Percentiles rank a stretch among this genome's conserved stretches.
Conservation (phyloP, 2,113 vertebrate species). For the Pygathrix nemaeus region DNA sequence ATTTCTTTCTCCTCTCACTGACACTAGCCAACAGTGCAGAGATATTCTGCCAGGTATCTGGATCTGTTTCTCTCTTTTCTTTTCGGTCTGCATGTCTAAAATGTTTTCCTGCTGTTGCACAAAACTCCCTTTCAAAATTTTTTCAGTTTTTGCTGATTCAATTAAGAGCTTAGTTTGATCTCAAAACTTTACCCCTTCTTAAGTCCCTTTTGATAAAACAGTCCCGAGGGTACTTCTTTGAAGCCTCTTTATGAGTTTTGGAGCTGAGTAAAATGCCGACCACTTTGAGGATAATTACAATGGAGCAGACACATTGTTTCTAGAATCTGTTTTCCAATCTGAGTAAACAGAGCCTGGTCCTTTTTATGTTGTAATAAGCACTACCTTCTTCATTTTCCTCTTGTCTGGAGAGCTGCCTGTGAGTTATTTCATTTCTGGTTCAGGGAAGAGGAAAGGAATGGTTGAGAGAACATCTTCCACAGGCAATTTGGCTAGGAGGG, state of each 20-base stretch:
- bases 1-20: background rate
- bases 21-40: background rate
- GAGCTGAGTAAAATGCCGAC: background rate
- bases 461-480: background rate
- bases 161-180: constrained; percentile 59
- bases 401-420: background rate
- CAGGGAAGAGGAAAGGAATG: background rate
- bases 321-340: constrained; percentile 11
- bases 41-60: background rate
- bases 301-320: constrained; percentile 34
- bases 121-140: background rate
- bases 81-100: constrained; percentile 19
- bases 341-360: constrained; percentile 18
- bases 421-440: constrained; percentile 19
- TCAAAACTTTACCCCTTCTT: constrained; percentile 44
- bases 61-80: background rate
- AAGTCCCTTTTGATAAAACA: constrained; percentile 66
- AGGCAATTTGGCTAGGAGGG: background rate
- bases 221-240: constrained; percentile 41
- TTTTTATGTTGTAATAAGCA: background rate
- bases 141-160: constrained; percentile 51
- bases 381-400: background rate
- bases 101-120: constrained; percentile 24
- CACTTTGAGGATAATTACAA: constrained; percentile 56
- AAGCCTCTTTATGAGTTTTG: constrained; percentile 59